These are phyloP conservation scores for Nasonovia ribisnigri DNA, from an alignment of 2,888 invertebrate species.

Conservation along the genomic window DNA sequence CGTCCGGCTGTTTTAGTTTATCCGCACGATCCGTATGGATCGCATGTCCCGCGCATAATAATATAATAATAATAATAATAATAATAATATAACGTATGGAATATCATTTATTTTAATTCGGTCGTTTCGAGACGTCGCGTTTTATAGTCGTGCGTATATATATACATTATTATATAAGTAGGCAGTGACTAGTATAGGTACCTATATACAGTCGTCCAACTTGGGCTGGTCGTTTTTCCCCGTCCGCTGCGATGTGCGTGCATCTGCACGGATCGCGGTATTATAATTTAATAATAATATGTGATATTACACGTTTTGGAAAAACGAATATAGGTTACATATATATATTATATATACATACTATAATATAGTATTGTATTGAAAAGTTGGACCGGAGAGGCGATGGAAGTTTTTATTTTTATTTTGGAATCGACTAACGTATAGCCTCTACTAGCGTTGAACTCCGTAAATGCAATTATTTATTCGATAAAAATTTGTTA, in stretches of 20 bases:
- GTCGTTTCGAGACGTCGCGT: background rate
- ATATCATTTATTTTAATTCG: slow-evolving; percentile 17
- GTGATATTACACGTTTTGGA: background rate
- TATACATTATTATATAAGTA: background rate
- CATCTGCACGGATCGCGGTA: background rate
- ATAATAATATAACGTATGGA: slow-evolving; percentile 6
- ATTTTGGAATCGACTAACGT: background rate
- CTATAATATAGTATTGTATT: background rate
- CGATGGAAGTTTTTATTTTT: background rate
- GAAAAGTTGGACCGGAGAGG: background rate
- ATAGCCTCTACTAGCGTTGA: background rate
- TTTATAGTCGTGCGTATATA: background rate
- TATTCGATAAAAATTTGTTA: background rate
- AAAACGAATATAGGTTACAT: background rate
- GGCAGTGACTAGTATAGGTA: background rate
- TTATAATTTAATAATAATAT: background rate
- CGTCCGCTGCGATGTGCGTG: background rate
- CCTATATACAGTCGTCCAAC: background rate
- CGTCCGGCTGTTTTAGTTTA: background rate
- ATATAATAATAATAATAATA: slow-evolving; percentile 8
- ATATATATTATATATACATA: background rate
- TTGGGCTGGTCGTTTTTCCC: background rate
- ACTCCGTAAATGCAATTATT: background rate
- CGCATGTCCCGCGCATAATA: slow-evolving; percentile 5
- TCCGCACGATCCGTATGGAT: slow-evolving; percentile 1